Base-by-base conservation (phyloP, 2,113 vertebrate genomes). In the Australoheros scitulus region DNA sequence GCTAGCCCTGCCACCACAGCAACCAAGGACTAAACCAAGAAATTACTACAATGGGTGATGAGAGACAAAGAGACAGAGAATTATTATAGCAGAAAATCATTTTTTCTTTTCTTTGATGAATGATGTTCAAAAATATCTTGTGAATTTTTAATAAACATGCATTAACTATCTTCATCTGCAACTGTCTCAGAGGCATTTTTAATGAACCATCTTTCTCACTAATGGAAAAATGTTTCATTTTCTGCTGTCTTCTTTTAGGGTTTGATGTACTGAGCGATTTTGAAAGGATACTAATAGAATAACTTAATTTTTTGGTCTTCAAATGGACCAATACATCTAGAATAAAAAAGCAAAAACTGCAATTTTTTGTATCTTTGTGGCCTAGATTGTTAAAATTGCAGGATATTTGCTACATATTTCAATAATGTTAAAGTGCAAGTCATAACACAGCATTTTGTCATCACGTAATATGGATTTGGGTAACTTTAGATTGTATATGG, bases 1-100 rank as follows among this genome's bases (percentile, higher is more conserved):
- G 82, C 81, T 78, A 76, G 61, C 11, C 18, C 74, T 61, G 58
- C 77, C 36, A 17, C 83, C 79, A 72, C 41, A n/a, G 50, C 82
- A 83, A 81, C 88, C 36, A 77, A 81, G 24, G 47, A 84, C 41
- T 20, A 9, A 85, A 85, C 52, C 79, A 80, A 77, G 82, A 87
- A 80, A 59, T 9, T 13, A 81, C 52, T 2, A 41, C 29, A 24
- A 7, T 26, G 34, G 9, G 34, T 22, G 17, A 47, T 20, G n/a
- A 41, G 52, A 60, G 74, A 77, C 24, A 41, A 61, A 76, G 68
- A 65, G 79, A 77, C 24, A 22, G 70, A 76, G 58, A 50, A 26
- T 20, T 57, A 68, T 17, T 61, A 75, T 36, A 83, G n/a, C 41
- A 41, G 38, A 43, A 82, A 41, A 11, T 22, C 24, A 52, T 6